A percentile compares a stretch with the other conserved stretches of the same genome.
Evolutionary conservation across 2,888 invertebrate genomes (phyloP).

Genomic region (Tenthredo notha): DNA sequence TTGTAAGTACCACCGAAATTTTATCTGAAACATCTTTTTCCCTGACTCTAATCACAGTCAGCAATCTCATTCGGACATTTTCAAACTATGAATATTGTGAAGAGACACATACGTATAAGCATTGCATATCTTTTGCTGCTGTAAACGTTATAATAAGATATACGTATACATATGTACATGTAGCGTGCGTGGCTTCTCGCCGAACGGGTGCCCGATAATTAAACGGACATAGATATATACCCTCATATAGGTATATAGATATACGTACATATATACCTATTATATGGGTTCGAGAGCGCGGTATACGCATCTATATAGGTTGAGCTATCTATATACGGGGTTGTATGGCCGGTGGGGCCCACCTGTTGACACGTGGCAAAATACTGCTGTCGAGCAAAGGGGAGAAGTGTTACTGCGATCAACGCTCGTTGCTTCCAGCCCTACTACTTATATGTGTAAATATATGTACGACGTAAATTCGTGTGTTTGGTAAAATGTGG

Average conservation of each 20-base stretch:
- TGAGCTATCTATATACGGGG: neutral
- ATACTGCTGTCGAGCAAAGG: constrained; percentile 26
- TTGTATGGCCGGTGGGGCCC: constrained; percentile 63
- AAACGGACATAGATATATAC: constrained; percentile 10
- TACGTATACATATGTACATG: neutral
- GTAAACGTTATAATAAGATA: neutral
- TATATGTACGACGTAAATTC: neutral
- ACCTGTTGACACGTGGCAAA: constrained; percentile 73
- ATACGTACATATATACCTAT: neutral
- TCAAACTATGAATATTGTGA: neutral
- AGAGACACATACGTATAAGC: neutral
- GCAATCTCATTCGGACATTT: neutral
- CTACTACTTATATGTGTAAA: neutral
- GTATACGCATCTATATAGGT: neutral
- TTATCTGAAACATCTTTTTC: neutral
- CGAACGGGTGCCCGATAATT: neutral
- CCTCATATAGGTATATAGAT: constrained; percentile 8
- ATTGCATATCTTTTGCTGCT: neutral
- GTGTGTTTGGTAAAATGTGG: neutral
- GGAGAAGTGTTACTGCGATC: constrained; percentile 10
- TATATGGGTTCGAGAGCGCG: neutral
- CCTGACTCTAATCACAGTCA: neutral
- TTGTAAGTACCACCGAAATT: neutral
- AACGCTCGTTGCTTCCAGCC: neutral
- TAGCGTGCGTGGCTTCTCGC: neutral